These are phyloP conservation scores for Rhea pennata DNA, from an alignment of 2,113 vertebrate genomes.

Conservation along the genomic window DNA sequence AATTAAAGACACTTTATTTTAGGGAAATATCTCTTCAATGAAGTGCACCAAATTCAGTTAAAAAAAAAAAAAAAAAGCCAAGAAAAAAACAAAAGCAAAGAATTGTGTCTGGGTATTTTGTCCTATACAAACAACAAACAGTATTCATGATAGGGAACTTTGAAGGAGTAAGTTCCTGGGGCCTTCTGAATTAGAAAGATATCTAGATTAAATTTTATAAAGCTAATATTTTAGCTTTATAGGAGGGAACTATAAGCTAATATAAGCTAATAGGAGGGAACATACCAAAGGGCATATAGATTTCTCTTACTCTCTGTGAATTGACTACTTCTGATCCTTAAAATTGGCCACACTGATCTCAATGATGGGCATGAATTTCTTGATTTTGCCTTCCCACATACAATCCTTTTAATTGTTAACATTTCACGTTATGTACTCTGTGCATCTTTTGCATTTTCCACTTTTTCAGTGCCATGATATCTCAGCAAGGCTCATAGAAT, in stretches of 20 bases:
- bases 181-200: neutral
- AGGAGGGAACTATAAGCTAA: too few relatives aligned
- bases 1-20: neutral
- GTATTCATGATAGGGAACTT: neutral
- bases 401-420: neutral
- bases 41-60: neutral
- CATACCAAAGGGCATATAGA: neutral
- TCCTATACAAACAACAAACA: neutral
- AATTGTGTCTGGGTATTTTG: neutral
- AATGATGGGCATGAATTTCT: neutral
- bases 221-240: neutral
- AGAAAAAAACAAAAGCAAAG: neutral
- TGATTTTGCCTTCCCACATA: neutral
- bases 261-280: neutral
- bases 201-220: neutral
- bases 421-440: neutral
- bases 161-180: neutral
- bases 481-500: neutral
- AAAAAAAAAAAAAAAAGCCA: neutral
- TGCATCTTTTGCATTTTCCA: neutral
- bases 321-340: neutral
- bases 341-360: neutral
- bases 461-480: neutral
- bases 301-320: neutral
- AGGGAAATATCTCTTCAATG: rapidly evolving